phyloP scores from a whole-genome alignment of 92 coral and sea anemone genomes.

The Paragorgia papillata region DNA sequence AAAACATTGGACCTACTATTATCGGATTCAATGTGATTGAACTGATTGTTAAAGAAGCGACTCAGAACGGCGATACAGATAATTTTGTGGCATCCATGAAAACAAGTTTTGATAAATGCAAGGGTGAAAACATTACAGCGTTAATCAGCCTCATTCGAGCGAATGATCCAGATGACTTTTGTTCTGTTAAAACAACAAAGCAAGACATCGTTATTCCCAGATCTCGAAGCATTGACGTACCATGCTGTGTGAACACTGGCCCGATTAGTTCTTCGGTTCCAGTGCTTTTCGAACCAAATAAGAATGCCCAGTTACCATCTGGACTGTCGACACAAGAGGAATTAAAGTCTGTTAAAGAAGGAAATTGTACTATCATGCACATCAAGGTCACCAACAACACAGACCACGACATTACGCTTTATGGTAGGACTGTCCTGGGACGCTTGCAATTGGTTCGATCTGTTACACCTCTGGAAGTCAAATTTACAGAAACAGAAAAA shows the following conservation, averaged over 20 bases:
- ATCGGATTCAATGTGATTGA: slow-evolving; percentile 76
- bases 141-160: not conserved
- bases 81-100: slow-evolving; percentile 18
- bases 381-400: slow-evolving; percentile 45
- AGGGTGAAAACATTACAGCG: not conserved
- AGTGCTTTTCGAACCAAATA: slow-evolving; percentile 44
- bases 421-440: slow-evolving; percentile 55
- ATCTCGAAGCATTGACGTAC: not conserved
- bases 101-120: not conserved
- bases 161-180: not conserved
- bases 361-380: slow-evolving; percentile 11
- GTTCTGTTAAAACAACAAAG: slow-evolving; percentile 20
- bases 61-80: slow-evolving; percentile 5
- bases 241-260: slow-evolving; percentile 29
- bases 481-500: slow-evolving; percentile 28
- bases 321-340: slow-evolving; percentile 39
- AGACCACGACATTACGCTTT: slow-evolving; percentile 40
- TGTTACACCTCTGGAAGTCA: slow-evolving; percentile 59
- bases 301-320: slow-evolving; percentile 24
- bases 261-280: slow-evolving; percentile 7
- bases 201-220: slow-evolving; percentile 12
- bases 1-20: slow-evolving; percentile 63
- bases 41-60: slow-evolving; percentile 52
- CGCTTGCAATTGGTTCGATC: slow-evolving; percentile 52
- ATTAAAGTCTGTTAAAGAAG: slow-evolving; percentile 16